These are phyloP conservation scores for Xiphorhynchus erythropygius DNA, from an alignment of 2,797 vertebrate genomes.

Conservation along the genomic window DNA sequence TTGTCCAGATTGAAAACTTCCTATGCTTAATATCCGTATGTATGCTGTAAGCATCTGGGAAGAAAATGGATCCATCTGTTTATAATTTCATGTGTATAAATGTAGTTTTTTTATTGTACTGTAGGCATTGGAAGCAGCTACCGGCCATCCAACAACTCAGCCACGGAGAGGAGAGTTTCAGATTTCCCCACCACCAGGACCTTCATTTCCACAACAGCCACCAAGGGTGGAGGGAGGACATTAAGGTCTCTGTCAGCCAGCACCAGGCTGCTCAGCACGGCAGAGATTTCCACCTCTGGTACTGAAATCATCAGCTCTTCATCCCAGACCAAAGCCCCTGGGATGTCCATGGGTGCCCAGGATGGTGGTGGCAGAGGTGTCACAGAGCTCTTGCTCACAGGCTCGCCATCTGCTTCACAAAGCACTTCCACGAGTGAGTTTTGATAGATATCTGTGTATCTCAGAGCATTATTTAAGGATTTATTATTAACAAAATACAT, in stretches of 20 bases:
- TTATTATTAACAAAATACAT: constrained; percentile 42
- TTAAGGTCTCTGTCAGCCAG: constrained; percentile 81
- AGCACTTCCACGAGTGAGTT: constrained; percentile 29
- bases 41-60: not conserved
- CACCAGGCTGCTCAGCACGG: constrained; percentile 27
- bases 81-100: not conserved
- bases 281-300: constrained; percentile 14
- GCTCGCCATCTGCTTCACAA: not conserved
- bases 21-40: not conserved
- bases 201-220: constrained; percentile 78
- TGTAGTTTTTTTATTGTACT: not conserved
- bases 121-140: constrained; percentile 52
- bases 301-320: not conserved
- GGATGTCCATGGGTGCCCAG: not conserved
- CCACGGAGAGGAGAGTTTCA: not conserved
- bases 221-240: constrained; percentile 79
- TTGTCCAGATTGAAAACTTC: constrained; percentile 60
- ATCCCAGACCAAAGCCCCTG: not conserved
- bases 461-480: constrained; percentile 45
- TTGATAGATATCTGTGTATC: not conserved
- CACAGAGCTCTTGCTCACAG: not conserved
- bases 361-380: not conserved
- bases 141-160: not conserved
- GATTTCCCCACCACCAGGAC: constrained; percentile 46
- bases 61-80: constrained; percentile 34